A percentile compares a stretch with the other conserved stretches of the same genome.
Conservation (phyloP, 2,797 vertebrate genomes). For the Okamejei kenojei region DNA sequence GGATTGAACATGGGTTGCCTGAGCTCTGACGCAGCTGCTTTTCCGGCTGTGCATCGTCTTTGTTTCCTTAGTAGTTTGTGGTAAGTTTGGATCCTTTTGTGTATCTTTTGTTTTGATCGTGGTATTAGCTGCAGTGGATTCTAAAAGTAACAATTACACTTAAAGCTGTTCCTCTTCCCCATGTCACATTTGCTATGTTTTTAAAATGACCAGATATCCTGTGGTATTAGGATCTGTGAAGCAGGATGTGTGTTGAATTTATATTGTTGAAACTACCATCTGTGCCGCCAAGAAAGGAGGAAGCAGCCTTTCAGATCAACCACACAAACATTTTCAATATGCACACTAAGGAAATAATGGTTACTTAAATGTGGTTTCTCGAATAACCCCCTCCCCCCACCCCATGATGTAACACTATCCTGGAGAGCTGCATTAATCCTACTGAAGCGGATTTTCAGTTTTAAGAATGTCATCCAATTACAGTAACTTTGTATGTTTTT, state of each 20-base stretch:
- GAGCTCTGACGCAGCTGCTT: no score
- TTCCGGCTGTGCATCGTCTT: no score
- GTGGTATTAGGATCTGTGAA: background rate
- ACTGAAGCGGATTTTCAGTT: background rate
- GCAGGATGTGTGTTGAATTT: constrained; percentile 15
- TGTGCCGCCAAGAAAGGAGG: background rate
- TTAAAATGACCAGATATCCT: background rate
- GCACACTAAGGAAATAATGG: background rate
- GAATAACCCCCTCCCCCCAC: background rate
- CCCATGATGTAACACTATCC: background rate
- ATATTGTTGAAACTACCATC: background rate
- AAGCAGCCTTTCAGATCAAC: background rate
- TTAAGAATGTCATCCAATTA: background rate
- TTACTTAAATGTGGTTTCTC: background rate
- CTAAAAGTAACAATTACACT: background rate
- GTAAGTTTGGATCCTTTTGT: no score
- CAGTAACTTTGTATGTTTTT: background rate
- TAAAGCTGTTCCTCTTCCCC: background rate
- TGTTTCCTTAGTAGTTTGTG: no score
- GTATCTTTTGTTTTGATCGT: background rate
- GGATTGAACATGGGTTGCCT: no score
- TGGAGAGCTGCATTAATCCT: background rate
- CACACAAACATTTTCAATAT: background rate
- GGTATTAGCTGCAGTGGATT: background rate
- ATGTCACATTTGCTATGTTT: background rate